Conservation (phyloP, 2,888 invertebrate species). For the Lithophane leautieri region DNA sequence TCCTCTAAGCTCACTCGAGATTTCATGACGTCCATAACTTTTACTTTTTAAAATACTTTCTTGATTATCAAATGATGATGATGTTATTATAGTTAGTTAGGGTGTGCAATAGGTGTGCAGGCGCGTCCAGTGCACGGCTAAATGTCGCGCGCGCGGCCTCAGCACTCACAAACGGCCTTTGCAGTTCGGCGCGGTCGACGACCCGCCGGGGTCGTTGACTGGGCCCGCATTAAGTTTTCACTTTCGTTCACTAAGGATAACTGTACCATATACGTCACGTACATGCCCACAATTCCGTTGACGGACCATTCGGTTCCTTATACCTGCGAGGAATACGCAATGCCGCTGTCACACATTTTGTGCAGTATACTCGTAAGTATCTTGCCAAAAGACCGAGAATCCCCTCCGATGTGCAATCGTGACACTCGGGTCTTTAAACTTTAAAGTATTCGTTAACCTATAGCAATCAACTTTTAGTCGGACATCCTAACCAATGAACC, state of each 20-base stretch:
- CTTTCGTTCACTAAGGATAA: constrained; percentile 90
- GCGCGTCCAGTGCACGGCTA: constrained; percentile 81
- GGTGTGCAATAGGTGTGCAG: constrained; percentile 79
- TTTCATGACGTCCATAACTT: constrained; percentile 61
- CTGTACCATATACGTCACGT: constrained; percentile 88
- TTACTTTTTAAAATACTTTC: constrained; percentile 68
- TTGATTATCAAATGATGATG: constrained; percentile 60
- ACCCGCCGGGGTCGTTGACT: constrained; percentile 87
- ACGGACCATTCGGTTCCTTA: constrained; percentile 75
- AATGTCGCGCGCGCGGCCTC: constrained; percentile 89
- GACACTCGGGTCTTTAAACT: constrained; percentile 62
- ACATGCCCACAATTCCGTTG: constrained; percentile 78
- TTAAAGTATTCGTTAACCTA: constrained; percentile 59
- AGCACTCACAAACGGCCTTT: constrained; percentile 90
- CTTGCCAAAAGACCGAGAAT: constrained; percentile 28
- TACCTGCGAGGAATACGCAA: constrained; percentile 79
- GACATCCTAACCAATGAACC: constrained; percentile 45
- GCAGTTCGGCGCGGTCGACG: constrained; percentile 89
- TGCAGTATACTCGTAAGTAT: constrained; percentile 36
- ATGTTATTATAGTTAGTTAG: constrained; percentile 52
- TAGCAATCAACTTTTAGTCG: constrained; percentile 54
- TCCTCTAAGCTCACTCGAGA: constrained; percentile 47
- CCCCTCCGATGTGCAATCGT: constrained; percentile 37
- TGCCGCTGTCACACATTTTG: constrained; percentile 49
- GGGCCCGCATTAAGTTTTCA: constrained; percentile 89